Percentiles rank a stretch among this genome's conserved stretches.
Evolutionary conservation across 2,888 invertebrate species (phyloP).

Genomic region (Troides oblongomaculatus): DNA sequence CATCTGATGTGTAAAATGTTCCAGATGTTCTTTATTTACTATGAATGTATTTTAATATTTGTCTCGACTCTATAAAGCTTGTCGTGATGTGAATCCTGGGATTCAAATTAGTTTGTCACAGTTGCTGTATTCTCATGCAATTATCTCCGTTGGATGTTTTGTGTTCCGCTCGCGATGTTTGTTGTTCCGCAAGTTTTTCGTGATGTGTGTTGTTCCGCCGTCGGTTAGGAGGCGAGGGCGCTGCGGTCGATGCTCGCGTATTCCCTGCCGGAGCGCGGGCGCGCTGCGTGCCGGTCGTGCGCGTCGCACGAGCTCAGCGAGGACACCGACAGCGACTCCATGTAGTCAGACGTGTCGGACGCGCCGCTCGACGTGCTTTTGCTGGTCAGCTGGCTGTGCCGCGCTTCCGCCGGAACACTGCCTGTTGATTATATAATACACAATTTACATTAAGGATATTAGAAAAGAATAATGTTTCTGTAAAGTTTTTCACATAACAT

Average conservation of each 20-base stretch:
- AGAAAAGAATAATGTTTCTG: too few relatives aligned
- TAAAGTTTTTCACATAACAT: too few relatives aligned
- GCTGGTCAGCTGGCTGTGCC: slow-evolving; percentile 80
- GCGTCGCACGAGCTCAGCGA: slow-evolving; percentile 84
- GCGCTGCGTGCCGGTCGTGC: slow-evolving; percentile 69
- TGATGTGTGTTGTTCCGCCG: slow-evolving; percentile 27
- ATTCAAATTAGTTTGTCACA: too few relatives aligned
- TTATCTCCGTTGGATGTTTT: background rate
- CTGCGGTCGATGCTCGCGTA: slow-evolving; percentile 68
- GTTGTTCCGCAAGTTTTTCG: slow-evolving; percentile 14
- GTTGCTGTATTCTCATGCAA: too few relatives aligned
- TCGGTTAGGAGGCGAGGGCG: slow-evolving; percentile 47
- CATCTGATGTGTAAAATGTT: too few relatives aligned
- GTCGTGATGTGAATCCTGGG: too few relatives aligned
- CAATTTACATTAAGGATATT: too few relatives aligned
- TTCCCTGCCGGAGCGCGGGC: slow-evolving; percentile 71
- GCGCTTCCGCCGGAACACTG: slow-evolving; percentile 70
- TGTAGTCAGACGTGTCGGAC: slow-evolving; percentile 87
- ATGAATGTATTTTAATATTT: too few relatives aligned
- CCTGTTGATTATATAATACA: slow-evolving; percentile 43
- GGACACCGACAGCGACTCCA: slow-evolving; percentile 85
- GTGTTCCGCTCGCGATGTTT: slow-evolving; percentile 4
- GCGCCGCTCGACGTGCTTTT: slow-evolving; percentile 84
- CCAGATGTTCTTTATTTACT: too few relatives aligned
- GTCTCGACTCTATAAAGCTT: too few relatives aligned